Evolutionary conservation across 1,140 invertebrate genomes (phyloP), one percentile per base, ranked within the genome.

Genomic region (Campoletis sonorensis): DNA sequence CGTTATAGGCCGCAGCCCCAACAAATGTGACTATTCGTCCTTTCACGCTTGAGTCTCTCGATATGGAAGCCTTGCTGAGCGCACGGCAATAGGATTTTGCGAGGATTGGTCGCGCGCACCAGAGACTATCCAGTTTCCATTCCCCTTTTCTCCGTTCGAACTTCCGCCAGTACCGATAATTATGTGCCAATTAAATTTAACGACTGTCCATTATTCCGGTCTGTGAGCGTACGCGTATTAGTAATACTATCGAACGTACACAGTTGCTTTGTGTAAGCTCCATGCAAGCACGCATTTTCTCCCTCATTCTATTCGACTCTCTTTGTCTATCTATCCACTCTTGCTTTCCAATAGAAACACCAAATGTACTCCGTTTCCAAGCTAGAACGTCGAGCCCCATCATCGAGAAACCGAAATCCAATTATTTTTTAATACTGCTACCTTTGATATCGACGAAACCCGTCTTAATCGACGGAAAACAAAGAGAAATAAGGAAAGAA

Each of bases 181-280:
- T 89, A 89, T 89, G 86, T 89, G 87, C 85, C 86, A 88, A 89
- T 89, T 90, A 90, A 89, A 89, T 89, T 88, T 89, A 90, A 90
- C 88, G 87, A 89, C 84, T 86, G 84, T 86, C 86, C 86, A 89
- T 89, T 89, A 88, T 88, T 88, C 82, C 87, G 77, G 82, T 85
- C 81, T 83, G 84, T 80, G 83, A 75, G 80, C 78, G 75, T 73
- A 72, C 61, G 72, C 81, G 79, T 84, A 80, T 61, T 45, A 79
- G 13, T 68, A 7, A 73, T 40, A 72, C 45, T 26, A 49, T 68
- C 40, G 54, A 78, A 71, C 73, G 80, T 73, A 79, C 68, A 71
- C 21, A 49, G 68, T 40, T 27, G 51, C 68, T 71, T 67, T 21
- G 51, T 70, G 23, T 54, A 27, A 30, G 45, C 67, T 58, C n/a